Base-by-base conservation (phyloP, 2,888 invertebrate species). In the Dermolepida albohirtum region DNA sequence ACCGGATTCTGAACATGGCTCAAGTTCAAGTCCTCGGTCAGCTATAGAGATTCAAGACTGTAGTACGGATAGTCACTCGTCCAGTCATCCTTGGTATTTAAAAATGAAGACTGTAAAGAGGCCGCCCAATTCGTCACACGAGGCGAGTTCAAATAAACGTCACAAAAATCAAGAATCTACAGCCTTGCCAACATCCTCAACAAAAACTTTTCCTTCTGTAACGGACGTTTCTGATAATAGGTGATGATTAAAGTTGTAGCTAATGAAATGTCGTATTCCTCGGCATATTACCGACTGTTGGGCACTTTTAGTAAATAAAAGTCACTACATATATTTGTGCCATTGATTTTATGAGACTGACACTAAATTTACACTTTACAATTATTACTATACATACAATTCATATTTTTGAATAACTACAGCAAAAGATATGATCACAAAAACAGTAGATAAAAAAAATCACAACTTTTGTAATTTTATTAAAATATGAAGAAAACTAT, bases 1-100 rank as follows among this genome's bases (percentile, higher is more conserved):
- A 12, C 79, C 83, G 1, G 77, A 80, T 12, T 76, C 80, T 11
- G 77, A 79, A 59, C 73, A 74, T 64, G 70, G 75, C 71, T 75
- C 77, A 72, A 76, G 70, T 71, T 74, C 72, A 68, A 75, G 75
- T 70, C 73, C 74, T 57, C 70, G 69, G 44, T 72, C 73, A 67
- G 71, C 71, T 68, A 64, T 68, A 50, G 81, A 80, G 79, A 81
- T 75, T 72, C 78, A 81, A 80, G 82, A 82, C 80, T 81, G 79
- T 72, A 76, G 73, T 63, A 73, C 75, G 63, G 62, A 55, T 43
- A 66, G 44, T 52, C 62, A 52, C 12, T 5, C 64, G 67, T 17
- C 55, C 34, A 62, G 40, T 59, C 75, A 74, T 70, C 72, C 72
- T 52, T 74, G 73, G 72, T 73, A 75, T 65, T 69, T 76, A 41